These are phyloP conservation scores for Heliconius hermathena DNA, from an alignment of 1,140 invertebrate genomes.

Conservation along the genomic window DNA sequence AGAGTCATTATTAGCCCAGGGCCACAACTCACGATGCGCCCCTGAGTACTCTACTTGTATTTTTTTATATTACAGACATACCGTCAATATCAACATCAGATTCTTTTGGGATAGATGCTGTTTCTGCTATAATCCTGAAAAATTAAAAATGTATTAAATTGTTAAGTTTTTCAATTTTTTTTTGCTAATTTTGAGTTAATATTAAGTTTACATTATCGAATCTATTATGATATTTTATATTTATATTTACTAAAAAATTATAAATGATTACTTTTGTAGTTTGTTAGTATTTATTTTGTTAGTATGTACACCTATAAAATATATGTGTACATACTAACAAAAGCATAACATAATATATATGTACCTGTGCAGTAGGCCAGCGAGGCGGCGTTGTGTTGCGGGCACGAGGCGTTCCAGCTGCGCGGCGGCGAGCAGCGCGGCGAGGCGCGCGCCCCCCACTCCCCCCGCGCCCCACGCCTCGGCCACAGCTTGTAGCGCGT, in stretches of 20 bases:
- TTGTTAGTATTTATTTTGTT: no score
- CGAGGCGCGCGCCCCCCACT: slow-evolving; percentile 32
- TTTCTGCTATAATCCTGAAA: slow-evolving; percentile 43
- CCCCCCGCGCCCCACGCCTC: slow-evolving; percentile 32
- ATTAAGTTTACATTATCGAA: no score
- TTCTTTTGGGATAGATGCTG: slow-evolving; percentile 30
- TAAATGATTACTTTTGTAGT: no score
- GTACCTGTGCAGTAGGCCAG: slow-evolving; percentile 47
- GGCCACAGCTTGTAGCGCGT: slow-evolving; percentile 48
- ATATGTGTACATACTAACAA: no score
- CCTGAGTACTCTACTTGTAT: no score
- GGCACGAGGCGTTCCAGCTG: slow-evolving; percentile 44
- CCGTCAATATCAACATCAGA: slow-evolving; percentile 24
- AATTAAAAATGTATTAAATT: not conserved
- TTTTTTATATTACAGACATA: not conserved
- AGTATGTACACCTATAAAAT: no score
- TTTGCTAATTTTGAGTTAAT: no score
- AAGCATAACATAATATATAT: not conserved
- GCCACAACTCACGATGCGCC: no score
- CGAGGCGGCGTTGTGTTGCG: slow-evolving; percentile 48
- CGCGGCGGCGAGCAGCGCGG: slow-evolving; percentile 47
- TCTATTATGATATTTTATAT: no score
- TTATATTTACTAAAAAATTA: no score
- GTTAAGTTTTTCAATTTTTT: no score
- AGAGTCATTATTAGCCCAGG: no score